Evolutionary conservation across 1,140 invertebrate species (phyloP).

Genomic region (Lepidostoma basale): DNA sequence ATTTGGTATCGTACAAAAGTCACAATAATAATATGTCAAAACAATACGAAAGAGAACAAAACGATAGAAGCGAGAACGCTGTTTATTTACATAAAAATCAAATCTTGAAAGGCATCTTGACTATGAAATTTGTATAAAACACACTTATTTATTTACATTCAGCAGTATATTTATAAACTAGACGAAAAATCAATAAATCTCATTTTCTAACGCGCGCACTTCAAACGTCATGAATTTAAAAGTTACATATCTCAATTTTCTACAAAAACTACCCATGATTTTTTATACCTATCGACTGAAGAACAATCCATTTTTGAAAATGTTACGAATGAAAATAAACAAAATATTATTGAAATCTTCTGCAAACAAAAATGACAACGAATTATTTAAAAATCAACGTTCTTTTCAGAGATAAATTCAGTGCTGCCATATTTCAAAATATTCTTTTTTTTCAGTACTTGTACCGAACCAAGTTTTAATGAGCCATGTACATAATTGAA

Average conservation of each 20-base stretch:
- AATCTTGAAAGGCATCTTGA: conserved; percentile 13
- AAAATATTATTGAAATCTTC: too few species aligned
- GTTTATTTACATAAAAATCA: not conserved
- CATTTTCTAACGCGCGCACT: conserved; percentile 36
- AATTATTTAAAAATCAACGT: conserved; percentile 19
- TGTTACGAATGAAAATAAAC: not conserved
- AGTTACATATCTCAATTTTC: not conserved
- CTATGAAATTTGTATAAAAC: conserved; percentile 14
- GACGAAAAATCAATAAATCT: conserved; percentile 37
- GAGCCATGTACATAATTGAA: too few species aligned
- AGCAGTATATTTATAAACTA: conserved; percentile 36
- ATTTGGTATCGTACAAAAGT: not conserved
- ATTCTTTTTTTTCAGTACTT: too few species aligned
- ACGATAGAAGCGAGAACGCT: not conserved
- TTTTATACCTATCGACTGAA: not conserved
- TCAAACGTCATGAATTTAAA: conserved; percentile 10
- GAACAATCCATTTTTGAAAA: conserved; percentile 16
- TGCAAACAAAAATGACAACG: conserved; percentile 6
- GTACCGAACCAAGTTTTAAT: too few species aligned
- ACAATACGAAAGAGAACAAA: not conserved
- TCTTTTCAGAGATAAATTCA: too few species aligned
- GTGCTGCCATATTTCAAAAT: too few species aligned
- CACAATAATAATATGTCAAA: too few species aligned
- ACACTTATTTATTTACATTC: conserved; percentile 35
- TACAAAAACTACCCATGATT: not conserved